Percentiles rank a stretch among this genome's conserved stretches.
phyloP scores from a whole-genome alignment of 2,113 vertebrate genomes.

The Pygathrix nemaeus region DNA sequence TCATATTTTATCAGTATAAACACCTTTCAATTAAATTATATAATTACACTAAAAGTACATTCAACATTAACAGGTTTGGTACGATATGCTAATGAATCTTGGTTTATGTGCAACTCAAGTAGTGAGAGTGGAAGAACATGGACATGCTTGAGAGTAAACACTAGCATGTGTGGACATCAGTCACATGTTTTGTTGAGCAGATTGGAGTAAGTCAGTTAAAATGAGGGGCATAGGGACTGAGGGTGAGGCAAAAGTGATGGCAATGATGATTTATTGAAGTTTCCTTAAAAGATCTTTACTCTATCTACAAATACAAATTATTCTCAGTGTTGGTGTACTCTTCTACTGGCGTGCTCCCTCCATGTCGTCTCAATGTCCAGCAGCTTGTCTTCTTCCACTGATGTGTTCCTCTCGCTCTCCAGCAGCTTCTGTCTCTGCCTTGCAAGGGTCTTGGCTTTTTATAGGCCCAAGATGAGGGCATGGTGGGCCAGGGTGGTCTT shows the following conservation, averaged over 20 bases:
- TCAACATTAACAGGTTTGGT: neutral
- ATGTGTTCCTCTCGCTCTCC: too few species aligned
- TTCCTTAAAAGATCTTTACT: neutral
- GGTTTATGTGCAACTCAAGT: neutral
- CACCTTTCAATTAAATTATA: neutral
- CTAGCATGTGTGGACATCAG: neutral
- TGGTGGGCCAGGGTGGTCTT: too few species aligned
- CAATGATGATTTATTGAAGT: neutral
- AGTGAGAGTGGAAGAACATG: neutral
- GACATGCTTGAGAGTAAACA: neutral
- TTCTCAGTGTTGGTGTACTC: neutral
- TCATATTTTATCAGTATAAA: neutral
- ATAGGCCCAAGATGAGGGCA: too few species aligned
- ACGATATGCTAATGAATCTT: neutral
- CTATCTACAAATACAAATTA: neutral
- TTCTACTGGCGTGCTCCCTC: too few species aligned
- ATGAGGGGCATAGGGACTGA: neutral
- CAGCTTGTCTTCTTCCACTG: too few species aligned
- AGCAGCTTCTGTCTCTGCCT: too few species aligned
- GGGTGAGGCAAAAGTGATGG: too few species aligned
- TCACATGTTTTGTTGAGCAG: neutral
- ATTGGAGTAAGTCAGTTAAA: neutral
- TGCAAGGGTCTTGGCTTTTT: too few species aligned
- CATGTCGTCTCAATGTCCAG: too few species aligned
- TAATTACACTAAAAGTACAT: neutral